Conservation (phyloP, 2,888 invertebrate species). For the Anagyrus pseudococci region DNA sequence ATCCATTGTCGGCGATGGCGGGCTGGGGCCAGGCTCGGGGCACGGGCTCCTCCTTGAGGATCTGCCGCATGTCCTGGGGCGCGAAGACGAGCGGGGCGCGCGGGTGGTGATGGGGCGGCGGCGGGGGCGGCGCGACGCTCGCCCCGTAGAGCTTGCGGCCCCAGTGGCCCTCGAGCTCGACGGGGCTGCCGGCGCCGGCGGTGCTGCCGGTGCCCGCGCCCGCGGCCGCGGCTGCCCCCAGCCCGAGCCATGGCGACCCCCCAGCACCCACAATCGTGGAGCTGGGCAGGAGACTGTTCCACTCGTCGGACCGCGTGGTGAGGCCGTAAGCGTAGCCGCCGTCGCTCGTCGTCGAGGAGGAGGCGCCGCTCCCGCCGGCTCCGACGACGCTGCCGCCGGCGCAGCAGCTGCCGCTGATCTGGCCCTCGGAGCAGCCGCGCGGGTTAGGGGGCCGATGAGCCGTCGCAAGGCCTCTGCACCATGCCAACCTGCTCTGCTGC, state of each 20-base stretch:
- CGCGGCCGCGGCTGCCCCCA: slow-evolving; percentile 57
- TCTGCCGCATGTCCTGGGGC: slow-evolving; percentile 61
- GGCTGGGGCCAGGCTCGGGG: slow-evolving; percentile 60
- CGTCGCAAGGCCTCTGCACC: slow-evolving; percentile 32
- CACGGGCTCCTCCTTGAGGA: slow-evolving; percentile 60
- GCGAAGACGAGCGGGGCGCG: slow-evolving; percentile 58
- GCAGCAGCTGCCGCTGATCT: slow-evolving; percentile 32
- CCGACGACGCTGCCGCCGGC: slow-evolving; percentile 41
- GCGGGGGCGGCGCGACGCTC: slow-evolving; percentile 59
- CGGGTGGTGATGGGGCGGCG: slow-evolving; percentile 60
- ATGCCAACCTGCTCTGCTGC: slow-evolving; percentile 22
- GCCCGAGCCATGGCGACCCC: slow-evolving; percentile 61
- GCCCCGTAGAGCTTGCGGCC: slow-evolving; percentile 59
- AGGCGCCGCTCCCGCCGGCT: slow-evolving; percentile 43
- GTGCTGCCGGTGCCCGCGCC: slow-evolving; percentile 57
- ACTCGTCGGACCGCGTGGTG: slow-evolving; percentile 62
- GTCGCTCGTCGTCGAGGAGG: slow-evolving; percentile 48
- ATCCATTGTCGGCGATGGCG: slow-evolving; percentile 55
- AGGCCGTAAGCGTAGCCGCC: slow-evolving; percentile 55
- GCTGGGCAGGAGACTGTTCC: slow-evolving; percentile 62
- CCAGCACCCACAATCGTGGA: slow-evolving; percentile 62
- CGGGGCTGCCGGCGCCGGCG: slow-evolving; percentile 58
- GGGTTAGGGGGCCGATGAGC: slow-evolving; percentile 27
- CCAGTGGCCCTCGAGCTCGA: slow-evolving; percentile 60
- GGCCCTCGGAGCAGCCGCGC: slow-evolving; percentile 2